A percentile compares a stretch with the other conserved stretches of the same genome.
These are phyloP conservation scores for Ammodytes marinus DNA, from an alignment of 2,113 vertebrate species.

Conservation along the genomic window DNA sequence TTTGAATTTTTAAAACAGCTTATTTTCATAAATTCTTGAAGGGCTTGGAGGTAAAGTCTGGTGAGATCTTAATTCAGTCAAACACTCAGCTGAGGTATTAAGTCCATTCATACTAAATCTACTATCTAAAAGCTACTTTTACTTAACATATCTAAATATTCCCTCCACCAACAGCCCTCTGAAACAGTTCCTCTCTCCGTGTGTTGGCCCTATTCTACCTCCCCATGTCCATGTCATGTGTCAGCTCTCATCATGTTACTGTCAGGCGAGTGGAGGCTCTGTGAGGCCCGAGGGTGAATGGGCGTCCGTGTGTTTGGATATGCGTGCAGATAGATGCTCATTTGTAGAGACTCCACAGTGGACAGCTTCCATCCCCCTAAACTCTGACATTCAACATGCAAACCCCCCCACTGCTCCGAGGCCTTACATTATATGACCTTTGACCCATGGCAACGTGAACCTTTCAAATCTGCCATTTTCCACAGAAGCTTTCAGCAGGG, in stretches of 20 bases:
- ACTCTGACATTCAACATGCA: constrained; percentile 64
- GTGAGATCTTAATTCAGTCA: constrained; percentile 16
- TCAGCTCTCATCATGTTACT: constrained; percentile 21
- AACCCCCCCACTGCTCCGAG: constrained; percentile 60
- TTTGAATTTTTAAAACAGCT: constrained; percentile 17
- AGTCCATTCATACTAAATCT: background rate
- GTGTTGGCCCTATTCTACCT: background rate
- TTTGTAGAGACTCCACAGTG: constrained; percentile 38
- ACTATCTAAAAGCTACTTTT: background rate
- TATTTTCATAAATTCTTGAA: constrained; percentile 11
- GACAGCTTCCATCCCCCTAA: constrained; percentile 62
- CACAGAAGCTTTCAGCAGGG: constrained; percentile 33
- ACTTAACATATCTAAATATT: too few species aligned
- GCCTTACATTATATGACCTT: constrained; percentile 61
- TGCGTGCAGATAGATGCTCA: constrained; percentile 50
- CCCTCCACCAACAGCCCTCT: too few species aligned
- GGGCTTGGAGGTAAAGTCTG: background rate
- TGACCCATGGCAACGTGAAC: constrained; percentile 74
- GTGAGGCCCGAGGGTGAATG: constrained; percentile 28
- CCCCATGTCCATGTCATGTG: constrained; percentile 5
- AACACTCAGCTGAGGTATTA: background rate
- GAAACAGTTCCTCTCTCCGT: background rate
- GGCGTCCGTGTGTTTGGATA: background rate
- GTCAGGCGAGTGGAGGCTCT: background rate
- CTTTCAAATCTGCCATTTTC: constrained; percentile 46